A percentile compares a stretch with the other conserved stretches of the same genome.
These are phyloP conservation scores for Acholoe squamosa DNA, from an alignment of 2,888 invertebrate genomes.

Conservation along the genomic window DNA sequence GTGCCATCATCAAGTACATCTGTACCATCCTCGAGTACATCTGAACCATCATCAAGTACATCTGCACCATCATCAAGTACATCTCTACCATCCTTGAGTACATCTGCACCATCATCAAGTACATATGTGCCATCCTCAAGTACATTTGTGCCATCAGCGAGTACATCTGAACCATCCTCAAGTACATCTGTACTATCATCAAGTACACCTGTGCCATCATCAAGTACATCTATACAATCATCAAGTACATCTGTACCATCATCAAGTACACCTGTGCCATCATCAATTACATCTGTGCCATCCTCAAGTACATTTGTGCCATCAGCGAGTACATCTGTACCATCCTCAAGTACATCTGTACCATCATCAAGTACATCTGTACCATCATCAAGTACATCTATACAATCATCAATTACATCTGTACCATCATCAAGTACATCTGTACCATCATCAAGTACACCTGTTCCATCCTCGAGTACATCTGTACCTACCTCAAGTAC, in stretches of 20 bases:
- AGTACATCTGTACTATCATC: constrained; percentile 1
- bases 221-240: background rate
- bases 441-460: constrained; percentile 22
- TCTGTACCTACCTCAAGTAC: constrained; percentile 28
- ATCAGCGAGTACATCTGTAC: constrained; percentile 56
- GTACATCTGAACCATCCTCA: background rate
- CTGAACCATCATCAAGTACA: constrained; percentile 14
- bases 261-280: background rate
- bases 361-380: constrained; percentile 52
- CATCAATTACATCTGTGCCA: constrained; percentile 40
- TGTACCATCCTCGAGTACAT: background rate
- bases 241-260: constrained; percentile 36
- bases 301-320: constrained; percentile 50
- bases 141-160: background rate
- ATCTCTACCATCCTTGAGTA: background rate
- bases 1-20: background rate
- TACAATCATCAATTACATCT: constrained; percentile 53
- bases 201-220: constrained; percentile 2
- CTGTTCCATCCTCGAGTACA: constrained; percentile 50
- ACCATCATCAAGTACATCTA: constrained; percentile 54
- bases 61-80: background rate
- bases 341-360: constrained; percentile 37
- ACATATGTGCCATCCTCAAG: constrained; percentile 12
- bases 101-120: background rate
- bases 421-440: background rate